These are phyloP conservation scores for Augiades crinisus DNA, from an alignment of 2,888 invertebrate species.

Conservation along the genomic window DNA sequence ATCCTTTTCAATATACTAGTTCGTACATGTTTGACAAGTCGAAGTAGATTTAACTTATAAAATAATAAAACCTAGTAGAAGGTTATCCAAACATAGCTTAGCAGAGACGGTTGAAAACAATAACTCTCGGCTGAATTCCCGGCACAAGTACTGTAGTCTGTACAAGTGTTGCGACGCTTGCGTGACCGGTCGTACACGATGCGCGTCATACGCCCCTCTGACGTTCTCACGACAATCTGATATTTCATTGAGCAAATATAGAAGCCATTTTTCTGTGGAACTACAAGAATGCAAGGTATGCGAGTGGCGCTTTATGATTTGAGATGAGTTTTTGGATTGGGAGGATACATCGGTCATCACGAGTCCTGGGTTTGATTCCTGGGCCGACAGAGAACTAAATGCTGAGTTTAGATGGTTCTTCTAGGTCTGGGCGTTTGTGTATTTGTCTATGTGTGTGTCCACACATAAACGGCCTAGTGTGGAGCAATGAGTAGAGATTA, in stretches of 20 bases:
- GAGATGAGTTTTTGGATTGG: neutral
- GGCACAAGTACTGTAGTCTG: constrained; percentile 42
- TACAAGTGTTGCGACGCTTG: constrained; percentile 56
- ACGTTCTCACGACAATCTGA: constrained; percentile 77
- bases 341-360: neutral
- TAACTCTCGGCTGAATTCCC: constrained; percentile 61
- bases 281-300: constrained; percentile 55
- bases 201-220: constrained; percentile 55
- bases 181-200: constrained; percentile 67
- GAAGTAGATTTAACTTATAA: neutral
- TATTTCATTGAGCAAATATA: constrained; percentile 76
- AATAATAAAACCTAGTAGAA: neutral
- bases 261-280: constrained; percentile 70
- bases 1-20: too few relatives aligned
- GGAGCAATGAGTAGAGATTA: too few relatives aligned
- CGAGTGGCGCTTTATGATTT: constrained; percentile 45
- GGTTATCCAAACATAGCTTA: constrained; percentile 20
- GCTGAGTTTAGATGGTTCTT: too few relatives aligned
- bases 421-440: too few relatives aligned
- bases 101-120: constrained; percentile 32
- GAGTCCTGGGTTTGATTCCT: too few relatives aligned
- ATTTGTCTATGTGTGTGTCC: too few relatives aligned
- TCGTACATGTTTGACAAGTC: too few relatives aligned
- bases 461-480: too few relatives aligned
- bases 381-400: too few relatives aligned